Conservation (phyloP, 2,888 invertebrate genomes). For the Eristalis arbustorum region DNA sequence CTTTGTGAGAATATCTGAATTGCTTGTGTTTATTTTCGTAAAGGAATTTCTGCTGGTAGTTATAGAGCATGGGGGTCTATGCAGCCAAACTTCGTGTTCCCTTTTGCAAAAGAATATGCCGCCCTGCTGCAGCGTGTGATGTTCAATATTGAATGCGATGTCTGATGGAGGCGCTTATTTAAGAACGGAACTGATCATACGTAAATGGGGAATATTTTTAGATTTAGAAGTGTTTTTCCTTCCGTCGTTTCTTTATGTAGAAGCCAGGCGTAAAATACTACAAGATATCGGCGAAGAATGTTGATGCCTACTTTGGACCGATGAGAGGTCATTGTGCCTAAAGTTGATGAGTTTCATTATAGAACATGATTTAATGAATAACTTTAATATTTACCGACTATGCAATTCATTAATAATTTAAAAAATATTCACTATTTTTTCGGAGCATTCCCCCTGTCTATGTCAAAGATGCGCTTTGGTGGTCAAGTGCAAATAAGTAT, state of each 20-base stretch:
- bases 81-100: slow-evolving; percentile 9
- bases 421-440: no score
- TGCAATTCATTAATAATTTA: no score
- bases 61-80: slow-evolving; percentile 42
- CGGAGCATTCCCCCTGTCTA: no score
- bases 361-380: background rate
- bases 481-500: no score
- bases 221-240: slow-evolving; percentile 14
- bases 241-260: background rate
- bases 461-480: no score
- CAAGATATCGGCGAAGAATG: background rate
- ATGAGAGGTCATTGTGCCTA: slow-evolving; percentile 30
- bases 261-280: slow-evolving; percentile 1
- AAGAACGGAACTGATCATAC: slow-evolving; percentile 60
- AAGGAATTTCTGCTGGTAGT: slow-evolving; percentile 60
- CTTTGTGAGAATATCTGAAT: background rate
- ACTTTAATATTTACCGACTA: no score
- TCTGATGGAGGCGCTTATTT: slow-evolving; percentile 41
- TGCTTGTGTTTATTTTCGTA: slow-evolving; percentile 60
- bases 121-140: slow-evolving; percentile 15
- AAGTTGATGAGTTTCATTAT: background rate
- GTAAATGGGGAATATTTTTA: slow-evolving; percentile 66
- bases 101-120: slow-evolving; percentile 55
- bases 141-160: slow-evolving; percentile 14
- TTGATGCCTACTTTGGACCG: background rate